Conservation (phyloP, 1,140 invertebrate genomes). For the Probaryconus sp. region DNA sequence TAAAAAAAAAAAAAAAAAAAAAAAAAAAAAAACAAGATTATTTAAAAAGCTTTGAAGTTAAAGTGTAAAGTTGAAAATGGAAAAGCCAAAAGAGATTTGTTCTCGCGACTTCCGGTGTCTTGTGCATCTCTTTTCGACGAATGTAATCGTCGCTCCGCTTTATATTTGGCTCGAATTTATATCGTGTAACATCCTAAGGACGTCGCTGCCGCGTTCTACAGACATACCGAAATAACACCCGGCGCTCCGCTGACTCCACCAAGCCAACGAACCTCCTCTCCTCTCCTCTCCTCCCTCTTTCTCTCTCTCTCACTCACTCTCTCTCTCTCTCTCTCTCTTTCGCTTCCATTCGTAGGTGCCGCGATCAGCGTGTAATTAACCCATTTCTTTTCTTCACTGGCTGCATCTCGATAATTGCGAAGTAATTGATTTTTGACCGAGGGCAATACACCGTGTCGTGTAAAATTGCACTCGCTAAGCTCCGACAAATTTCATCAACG, state of each 20-base stretch:
- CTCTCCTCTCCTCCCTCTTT: background rate
- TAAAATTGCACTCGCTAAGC: too few relatives aligned
- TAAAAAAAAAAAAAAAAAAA: too few relatives aligned
- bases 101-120: constrained; percentile 40
- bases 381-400: constrained; percentile 13
- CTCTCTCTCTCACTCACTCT: too few relatives aligned
- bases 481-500: too few relatives aligned
- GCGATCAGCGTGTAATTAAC: constrained; percentile 35
- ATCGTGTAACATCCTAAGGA: constrained; percentile 49
- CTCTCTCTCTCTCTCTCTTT: too few relatives aligned
- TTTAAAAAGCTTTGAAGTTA: too few relatives aligned
- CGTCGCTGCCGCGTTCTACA: constrained; percentile 44
- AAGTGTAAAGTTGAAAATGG: too few relatives aligned
- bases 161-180: constrained; percentile 51
- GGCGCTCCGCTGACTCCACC: constrained; percentile 47
- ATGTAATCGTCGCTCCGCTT: constrained; percentile 44
- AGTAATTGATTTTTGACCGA: too few relatives aligned
- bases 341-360: constrained; percentile 28
- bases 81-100: too few relatives aligned
- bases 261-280: constrained; percentile 24
- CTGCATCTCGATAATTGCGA: background rate
- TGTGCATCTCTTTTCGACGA: constrained; percentile 19
- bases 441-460: too few relatives aligned
- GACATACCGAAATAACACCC: constrained; percentile 51
- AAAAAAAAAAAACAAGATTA: too few relatives aligned